These are phyloP conservation scores for Gortyna flavago DNA, from an alignment of 2,888 invertebrate genomes.

Conservation along the genomic window DNA sequence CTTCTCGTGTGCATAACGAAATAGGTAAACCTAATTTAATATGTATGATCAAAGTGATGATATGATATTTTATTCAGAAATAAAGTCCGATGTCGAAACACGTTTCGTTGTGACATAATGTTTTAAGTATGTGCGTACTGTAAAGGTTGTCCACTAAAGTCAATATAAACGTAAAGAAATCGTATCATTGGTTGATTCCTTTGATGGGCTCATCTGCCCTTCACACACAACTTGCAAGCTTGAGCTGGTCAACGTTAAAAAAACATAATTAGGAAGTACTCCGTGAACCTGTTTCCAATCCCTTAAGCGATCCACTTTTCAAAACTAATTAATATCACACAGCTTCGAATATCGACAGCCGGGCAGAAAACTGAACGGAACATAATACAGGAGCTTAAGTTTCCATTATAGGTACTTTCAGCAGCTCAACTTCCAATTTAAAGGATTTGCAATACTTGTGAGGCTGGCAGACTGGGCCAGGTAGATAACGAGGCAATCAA, in stretches of 20 bases:
- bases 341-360: slow-evolving; percentile 38
- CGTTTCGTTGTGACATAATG: neutral
- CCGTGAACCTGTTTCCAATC: slow-evolving; percentile 3
- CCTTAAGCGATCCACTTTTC: slow-evolving; percentile 20
- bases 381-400: slow-evolving; percentile 56
- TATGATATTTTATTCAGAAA: slow-evolving; percentile 39
- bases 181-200: too few species aligned
- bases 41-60: slow-evolving; percentile 25
- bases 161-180: too few species aligned
- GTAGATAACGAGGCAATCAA: slow-evolving; percentile 56
- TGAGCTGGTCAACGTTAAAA: neutral
- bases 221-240: too few species aligned
- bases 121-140: slow-evolving; percentile 1
- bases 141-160: too few species aligned
- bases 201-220: too few species aligned
- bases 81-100: neutral
- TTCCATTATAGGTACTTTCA: slow-evolving; percentile 57
- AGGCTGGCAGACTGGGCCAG: slow-evolving; percentile 37
- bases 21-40: slow-evolving; percentile 29
- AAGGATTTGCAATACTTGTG: slow-evolving; percentile 51
- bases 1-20: slow-evolving; percentile 24
- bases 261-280: neutral
- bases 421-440: slow-evolving; percentile 54
- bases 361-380: slow-evolving; percentile 36
- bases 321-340: slow-evolving; percentile 56